Conservation (phyloP, 2,797 vertebrate species). For the Chanos chanos region DNA sequence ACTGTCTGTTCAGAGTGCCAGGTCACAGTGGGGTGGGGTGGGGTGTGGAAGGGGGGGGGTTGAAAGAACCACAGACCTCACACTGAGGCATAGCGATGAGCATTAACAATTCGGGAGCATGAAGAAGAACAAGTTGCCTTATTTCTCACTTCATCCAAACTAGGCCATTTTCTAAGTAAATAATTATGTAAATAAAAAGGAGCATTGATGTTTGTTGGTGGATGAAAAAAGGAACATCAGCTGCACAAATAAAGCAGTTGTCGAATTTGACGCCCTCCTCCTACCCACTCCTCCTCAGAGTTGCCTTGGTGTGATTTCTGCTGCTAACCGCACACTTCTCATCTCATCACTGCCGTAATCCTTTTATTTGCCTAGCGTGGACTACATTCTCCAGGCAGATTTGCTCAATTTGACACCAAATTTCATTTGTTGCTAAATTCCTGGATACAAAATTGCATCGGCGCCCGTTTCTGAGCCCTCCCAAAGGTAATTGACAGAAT, state of each 20-base stretch:
- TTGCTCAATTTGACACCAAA: conserved; percentile 55
- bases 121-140: not conserved
- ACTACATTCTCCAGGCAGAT: conserved; percentile 37
- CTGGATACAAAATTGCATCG: conserved; percentile 47
- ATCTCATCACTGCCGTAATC: conserved; percentile 48
- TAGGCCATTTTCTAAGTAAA: too few relatives aligned
- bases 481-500: conserved; percentile 30
- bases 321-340: conserved; percentile 33
- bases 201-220: conserved; percentile 4
- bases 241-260: conserved; percentile 19
- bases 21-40: conserved; percentile 39
- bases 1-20: conserved; percentile 56
- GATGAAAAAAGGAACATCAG: conserved; percentile 14
- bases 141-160: conserved; percentile 5
- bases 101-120: not conserved
- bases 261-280: conserved; percentile 22
- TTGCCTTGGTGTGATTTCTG: conserved; percentile 31
- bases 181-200: not conserved
- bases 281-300: conserved; percentile 20
- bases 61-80: not conserved
- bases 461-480: conserved; percentile 18
- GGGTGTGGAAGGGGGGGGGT: not conserved
- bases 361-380: conserved; percentile 41
- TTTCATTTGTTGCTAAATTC: conserved; percentile 51
- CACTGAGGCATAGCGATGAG: not conserved